Evolutionary conservation across 2,888 invertebrate genomes (phyloP).

Genomic region (Aleiodes testaceus): DNA sequence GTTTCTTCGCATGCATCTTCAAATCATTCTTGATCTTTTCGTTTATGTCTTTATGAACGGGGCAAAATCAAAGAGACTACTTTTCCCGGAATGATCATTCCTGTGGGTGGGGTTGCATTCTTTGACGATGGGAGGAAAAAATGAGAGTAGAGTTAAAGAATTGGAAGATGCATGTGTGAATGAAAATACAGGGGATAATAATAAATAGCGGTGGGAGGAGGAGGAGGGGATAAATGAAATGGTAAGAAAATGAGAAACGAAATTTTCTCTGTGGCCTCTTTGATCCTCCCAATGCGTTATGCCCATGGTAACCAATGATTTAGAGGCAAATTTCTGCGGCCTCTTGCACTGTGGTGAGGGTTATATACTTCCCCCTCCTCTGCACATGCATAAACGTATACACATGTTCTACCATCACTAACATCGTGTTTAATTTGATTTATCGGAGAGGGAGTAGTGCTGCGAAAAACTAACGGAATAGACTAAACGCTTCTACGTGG

Average conservation of each 20-base stretch:
- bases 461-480: constrained; percentile 66
- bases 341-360: background rate
- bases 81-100: constrained; percentile 7
- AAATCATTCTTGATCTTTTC: constrained; percentile 33
- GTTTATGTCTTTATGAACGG: constrained; percentile 33
- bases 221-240: constrained; percentile 19
- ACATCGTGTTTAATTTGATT: constrained; percentile 68
- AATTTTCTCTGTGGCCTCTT: constrained; percentile 32
- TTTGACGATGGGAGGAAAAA: background rate
- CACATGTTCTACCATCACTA: constrained; percentile 50
- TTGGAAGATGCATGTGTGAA: constrained; percentile 1
- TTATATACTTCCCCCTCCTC: constrained; percentile 24
- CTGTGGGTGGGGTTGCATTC: background rate
- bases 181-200: constrained; percentile 3
- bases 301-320: constrained; percentile 63
- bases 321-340: constrained; percentile 55
- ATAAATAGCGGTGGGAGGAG: constrained; percentile 37
- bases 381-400: constrained; percentile 43
- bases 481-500: constrained; percentile 54
- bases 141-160: background rate
- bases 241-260: constrained; percentile 16
- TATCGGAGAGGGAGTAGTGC: constrained; percentile 58
- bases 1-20: constrained; percentile 31
- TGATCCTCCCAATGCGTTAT: constrained; percentile 60
- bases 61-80: constrained; percentile 25